Conservation (phyloP, 2,113 vertebrate species). For the Thalassarche chlororhynchos region DNA sequence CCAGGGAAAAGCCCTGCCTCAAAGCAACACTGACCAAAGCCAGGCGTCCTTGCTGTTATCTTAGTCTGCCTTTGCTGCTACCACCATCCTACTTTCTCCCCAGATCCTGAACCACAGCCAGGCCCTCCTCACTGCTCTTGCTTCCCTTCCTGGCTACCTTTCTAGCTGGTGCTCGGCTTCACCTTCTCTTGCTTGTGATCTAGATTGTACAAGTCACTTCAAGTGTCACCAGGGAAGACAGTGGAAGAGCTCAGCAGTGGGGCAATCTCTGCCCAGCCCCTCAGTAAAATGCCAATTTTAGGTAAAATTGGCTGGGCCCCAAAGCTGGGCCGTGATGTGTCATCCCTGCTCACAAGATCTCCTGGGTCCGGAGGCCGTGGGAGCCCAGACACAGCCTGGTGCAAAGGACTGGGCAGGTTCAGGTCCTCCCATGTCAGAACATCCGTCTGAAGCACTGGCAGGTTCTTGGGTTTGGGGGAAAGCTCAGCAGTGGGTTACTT, state of each 20-base stretch:
- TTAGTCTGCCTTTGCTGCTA: background rate
- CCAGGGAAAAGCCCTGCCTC: background rate
- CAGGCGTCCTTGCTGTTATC: background rate
- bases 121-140: background rate
- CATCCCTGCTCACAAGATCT: background rate
- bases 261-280: background rate
- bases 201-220: background rate
- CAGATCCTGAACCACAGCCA: background rate
- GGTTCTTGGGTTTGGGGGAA: background rate
- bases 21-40: background rate
- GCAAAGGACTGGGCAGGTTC: background rate
- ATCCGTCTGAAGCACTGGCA: background rate
- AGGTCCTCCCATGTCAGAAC: background rate
- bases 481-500: background rate
- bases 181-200: background rate
- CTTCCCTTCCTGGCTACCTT: background rate
- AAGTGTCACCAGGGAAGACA: background rate
- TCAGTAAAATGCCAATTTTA: background rate
- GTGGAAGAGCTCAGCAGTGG: background rate
- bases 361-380: accelerated
- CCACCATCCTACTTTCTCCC: background rate
- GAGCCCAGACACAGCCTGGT: accelerated
- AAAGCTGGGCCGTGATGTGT: background rate
- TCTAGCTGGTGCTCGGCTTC: background rate
- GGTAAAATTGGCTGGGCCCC: background rate